Evolutionary conservation across 2,888 invertebrate species (phyloP).

Genomic region (Napeogenes sylphis): DNA sequence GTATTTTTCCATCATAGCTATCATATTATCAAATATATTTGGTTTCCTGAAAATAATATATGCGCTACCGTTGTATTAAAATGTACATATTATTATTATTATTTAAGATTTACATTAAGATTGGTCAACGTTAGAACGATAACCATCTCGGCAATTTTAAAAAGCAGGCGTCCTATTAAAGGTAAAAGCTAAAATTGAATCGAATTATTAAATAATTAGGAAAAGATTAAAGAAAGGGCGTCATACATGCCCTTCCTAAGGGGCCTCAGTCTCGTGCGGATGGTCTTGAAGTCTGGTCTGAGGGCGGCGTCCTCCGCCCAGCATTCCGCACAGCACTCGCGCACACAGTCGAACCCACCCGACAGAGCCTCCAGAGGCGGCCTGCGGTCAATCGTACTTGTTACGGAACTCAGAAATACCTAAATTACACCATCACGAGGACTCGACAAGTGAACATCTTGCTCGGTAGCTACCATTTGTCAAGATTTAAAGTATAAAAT

Average conservation of each 20-base stretch:
- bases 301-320: slow-evolving; percentile 89
- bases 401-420: neutral
- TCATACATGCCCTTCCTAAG: slow-evolving; percentile 92
- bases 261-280: slow-evolving; percentile 87
- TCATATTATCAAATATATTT: slow-evolving; percentile 98
- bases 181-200: too few relatives aligned
- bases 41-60: slow-evolving; percentile 82
- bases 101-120: neutral
- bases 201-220: too few relatives aligned
- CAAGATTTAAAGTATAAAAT: too few relatives aligned
- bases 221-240: neutral
- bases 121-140: neutral
- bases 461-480: too few relatives aligned
- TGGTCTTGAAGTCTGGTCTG: slow-evolving; percentile 90
- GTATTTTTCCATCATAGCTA: slow-evolving; percentile 98
- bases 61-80: neutral
- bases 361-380: slow-evolving; percentile 88
- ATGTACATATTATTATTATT: too few relatives aligned
- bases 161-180: too few relatives aligned
- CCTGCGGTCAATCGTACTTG: slow-evolving; percentile 57
- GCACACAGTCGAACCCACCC: slow-evolving; percentile 90
- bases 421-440: too few relatives aligned
- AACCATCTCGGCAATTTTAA: too few relatives aligned
- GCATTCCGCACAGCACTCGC: slow-evolving; percentile 90
- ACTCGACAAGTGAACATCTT: too few relatives aligned